Conservation (phyloP, 2,113 vertebrate species). For the Rutilus rutilus region DNA sequence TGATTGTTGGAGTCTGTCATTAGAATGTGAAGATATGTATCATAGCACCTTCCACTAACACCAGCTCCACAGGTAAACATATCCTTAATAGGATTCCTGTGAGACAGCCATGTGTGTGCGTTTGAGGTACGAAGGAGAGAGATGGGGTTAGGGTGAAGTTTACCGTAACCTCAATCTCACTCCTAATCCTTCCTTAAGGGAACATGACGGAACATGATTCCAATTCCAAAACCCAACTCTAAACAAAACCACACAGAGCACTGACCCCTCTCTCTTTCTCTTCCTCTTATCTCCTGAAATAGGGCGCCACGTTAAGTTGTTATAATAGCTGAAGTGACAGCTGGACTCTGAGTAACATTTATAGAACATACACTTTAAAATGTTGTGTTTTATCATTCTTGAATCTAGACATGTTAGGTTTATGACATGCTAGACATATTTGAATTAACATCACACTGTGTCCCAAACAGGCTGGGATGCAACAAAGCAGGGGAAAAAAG, state of each 20-base stretch:
- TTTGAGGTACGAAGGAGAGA: slow-evolving; percentile 37
- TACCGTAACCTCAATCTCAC: slow-evolving; percentile 62
- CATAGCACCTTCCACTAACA: slow-evolving; percentile 32
- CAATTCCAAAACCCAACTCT: slow-evolving; percentile 50
- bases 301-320: slow-evolving; percentile 13
- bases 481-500: no score
- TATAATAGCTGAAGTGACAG: slow-evolving; percentile 15
- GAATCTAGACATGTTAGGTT: background rate
- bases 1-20: slow-evolving; percentile 31
- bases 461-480: background rate
- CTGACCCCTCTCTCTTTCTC: slow-evolving; percentile 18
- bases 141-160: slow-evolving; percentile 55
- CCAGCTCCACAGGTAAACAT: slow-evolving; percentile 52
- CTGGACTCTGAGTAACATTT: background rate
- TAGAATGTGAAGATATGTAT: slow-evolving; percentile 50
- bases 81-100: slow-evolving; percentile 53
- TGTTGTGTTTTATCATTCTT: background rate
- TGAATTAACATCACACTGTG: background rate
- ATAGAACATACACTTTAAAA: background rate
- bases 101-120: slow-evolving; percentile 17
- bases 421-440: background rate
- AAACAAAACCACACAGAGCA: slow-evolving; percentile 50
- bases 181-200: slow-evolving; percentile 59
- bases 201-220: slow-evolving; percentile 60
- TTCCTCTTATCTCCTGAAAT: background rate